These are phyloP conservation scores for Excalfactoria chinensis DNA, from an alignment of 2,113 vertebrate genomes.

Conservation along the genomic window DNA sequence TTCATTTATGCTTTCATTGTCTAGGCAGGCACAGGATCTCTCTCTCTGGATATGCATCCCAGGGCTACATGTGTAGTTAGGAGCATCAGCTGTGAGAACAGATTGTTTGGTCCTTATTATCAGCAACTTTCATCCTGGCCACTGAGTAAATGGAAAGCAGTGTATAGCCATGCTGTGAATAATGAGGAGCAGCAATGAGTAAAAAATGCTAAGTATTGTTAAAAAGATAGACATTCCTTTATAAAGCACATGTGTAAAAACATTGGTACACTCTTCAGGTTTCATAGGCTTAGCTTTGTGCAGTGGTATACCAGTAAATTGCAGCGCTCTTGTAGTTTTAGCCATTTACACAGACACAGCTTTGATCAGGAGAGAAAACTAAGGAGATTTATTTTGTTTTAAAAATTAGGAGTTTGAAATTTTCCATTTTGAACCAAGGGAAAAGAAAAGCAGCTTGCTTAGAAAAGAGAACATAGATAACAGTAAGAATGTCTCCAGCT, in stretches of 20 bases:
- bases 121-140: not conserved
- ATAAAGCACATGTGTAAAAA: not conserved
- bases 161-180: not conserved
- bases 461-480: not conserved
- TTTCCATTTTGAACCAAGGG: not conserved
- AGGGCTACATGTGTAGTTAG: not conserved
- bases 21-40: not conserved
- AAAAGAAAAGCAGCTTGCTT: not conserved
- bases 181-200: not conserved
- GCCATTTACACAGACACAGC: not conserved
- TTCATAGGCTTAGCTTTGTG: not conserved
- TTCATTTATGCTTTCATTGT: not conserved
- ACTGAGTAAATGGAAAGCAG: not conserved
- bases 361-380: not conserved
- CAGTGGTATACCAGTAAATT: not conserved
- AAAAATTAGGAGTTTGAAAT: not conserved
- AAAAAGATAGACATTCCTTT: not conserved
- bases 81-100: not conserved
- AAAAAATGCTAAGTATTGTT: not conserved
- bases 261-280: fast-evolving
- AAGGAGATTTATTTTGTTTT: not conserved
- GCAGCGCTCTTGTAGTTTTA: not conserved
- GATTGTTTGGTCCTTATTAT: not conserved
- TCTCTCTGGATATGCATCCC: not conserved
- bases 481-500: fast-evolving